Base-by-base conservation (phyloP, 2,113 vertebrate species). In the Epinephelus fuscoguttatus region DNA sequence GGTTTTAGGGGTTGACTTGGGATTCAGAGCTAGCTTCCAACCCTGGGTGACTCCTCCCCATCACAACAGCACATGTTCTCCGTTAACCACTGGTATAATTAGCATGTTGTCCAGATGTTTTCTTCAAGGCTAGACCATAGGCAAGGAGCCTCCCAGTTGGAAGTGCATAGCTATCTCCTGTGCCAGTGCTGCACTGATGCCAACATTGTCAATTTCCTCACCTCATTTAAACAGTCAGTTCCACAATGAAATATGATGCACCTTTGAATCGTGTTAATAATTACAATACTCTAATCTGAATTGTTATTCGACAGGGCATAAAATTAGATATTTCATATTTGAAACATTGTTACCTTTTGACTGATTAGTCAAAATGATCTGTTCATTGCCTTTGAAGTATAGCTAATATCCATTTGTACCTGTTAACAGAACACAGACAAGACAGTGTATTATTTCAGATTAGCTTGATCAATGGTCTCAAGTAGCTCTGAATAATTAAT, bases 81-180 rank as follows among this genome's bases (percentile, higher is more conserved):
- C 67, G 71, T 84, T 84, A 91, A 93, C 75, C 76, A 67, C 71
- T 60, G 87, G 71, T 89, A 49, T 88, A 95, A 94, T 94, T 94
- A 94, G 85, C 70, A 80, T 80, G 62, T 80, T 70, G 78, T 93
- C 93, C 95, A 96, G 94, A 95, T 95, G 94, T 94, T 92, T 91
- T 40, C 78, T 89, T 81, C 68, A 83, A 92, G 92, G 94, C 90
- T 81, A 91, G 70, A 78, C 91, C 84, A 79, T 67, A 71, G 87
- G 91, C 93, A 78, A 80, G 80, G 78, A 80, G 75, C 63, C 75
- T 72, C 78, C 67, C 76, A 63, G 47, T 68, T 61, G 66, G 90
- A 85, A 86, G 63, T 52, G 23, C 47, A 62, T 49, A 27, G 9
- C 71, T 53, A 79, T 49, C 70, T 86, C 88, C 77, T 64, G 81